phyloP scores from a whole-genome alignment of 2,113 vertebrate species.

The Prinia subflava region DNA sequence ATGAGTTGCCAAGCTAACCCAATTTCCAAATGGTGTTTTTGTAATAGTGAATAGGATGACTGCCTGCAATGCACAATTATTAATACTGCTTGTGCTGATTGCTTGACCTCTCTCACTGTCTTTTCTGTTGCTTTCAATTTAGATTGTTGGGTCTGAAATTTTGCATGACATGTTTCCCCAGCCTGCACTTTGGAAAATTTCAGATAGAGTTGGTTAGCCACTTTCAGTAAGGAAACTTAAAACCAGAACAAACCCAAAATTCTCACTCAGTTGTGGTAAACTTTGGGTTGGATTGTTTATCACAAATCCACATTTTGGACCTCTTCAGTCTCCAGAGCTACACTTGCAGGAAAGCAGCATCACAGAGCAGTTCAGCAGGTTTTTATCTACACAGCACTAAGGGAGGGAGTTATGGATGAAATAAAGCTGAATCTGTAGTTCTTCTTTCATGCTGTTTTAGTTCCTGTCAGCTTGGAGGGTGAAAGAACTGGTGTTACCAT shows the following conservation, averaged over 20 bases:
- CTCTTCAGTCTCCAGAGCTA: neutral
- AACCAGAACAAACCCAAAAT: neutral
- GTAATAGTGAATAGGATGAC: neutral
- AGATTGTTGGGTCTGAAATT: neutral
- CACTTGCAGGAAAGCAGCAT: neutral
- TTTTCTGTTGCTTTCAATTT: neutral
- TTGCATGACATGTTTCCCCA: neutral
- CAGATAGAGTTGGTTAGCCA: neutral
- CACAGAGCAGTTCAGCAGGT: neutral
- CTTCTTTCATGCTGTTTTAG: neutral
- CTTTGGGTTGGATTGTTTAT: neutral
- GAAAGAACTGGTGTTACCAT: neutral
- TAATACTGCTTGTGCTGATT: neutral
- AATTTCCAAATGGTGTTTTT: neutral
- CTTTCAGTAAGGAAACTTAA: constrained; percentile 3
- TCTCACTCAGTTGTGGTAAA: neutral
- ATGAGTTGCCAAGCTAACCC: neutral
- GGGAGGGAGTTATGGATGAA: neutral
- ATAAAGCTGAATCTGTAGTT: neutral
- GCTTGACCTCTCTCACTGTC: neutral
- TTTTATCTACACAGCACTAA: neutral
- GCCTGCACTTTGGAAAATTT: neutral
- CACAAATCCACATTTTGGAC: neutral
- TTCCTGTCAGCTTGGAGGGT: neutral
- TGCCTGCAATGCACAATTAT: neutral